Conservation (phyloP, 1,140 invertebrate genomes). For the Apis mellifera region DNA sequence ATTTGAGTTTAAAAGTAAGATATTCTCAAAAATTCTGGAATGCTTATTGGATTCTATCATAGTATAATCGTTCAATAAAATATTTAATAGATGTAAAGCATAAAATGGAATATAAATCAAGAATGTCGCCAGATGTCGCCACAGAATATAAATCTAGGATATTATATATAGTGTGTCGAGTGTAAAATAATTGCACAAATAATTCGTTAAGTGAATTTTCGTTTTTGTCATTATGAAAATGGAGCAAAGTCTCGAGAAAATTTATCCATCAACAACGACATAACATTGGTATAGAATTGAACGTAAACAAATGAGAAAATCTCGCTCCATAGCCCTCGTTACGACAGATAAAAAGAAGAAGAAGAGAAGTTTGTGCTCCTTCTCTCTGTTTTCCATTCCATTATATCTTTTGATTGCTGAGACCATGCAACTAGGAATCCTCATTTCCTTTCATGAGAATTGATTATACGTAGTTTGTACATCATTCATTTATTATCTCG, state of each 20-base stretch:
- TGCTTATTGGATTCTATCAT: no score
- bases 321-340: background rate
- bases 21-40: background rate
- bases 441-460: background rate
- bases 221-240: background rate
- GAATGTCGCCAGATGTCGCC: background rate
- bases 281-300: background rate
- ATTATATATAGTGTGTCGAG: no score
- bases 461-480: no score
- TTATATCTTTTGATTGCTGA: background rate
- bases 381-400: background rate
- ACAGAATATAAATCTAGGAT: background rate
- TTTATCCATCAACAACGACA: background rate
- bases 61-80: no score
- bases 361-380: background rate
- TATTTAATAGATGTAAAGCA: no score
- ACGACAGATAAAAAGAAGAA: background rate
- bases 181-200: background rate
- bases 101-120: background rate
- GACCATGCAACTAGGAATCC: background rate
- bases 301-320: conserved; percentile 14
- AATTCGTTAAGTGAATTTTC: conserved; percentile 11
- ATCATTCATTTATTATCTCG: no score
- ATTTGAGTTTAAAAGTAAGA: background rate
- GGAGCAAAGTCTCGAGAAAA: background rate